Conservation (phyloP, 2,888 invertebrate species). For the Ophion obscuratus region DNA sequence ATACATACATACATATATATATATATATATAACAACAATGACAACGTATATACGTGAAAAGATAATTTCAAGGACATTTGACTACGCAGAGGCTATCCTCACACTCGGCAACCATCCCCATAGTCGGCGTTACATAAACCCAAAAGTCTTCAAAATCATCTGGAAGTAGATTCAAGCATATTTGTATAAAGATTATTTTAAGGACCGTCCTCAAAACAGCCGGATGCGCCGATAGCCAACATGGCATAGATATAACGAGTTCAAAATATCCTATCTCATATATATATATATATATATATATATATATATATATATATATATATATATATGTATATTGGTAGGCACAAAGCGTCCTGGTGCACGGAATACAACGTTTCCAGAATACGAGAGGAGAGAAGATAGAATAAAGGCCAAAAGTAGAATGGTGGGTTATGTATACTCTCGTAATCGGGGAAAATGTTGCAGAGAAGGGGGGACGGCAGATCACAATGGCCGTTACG, state of each 20-base stretch:
- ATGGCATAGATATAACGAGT: no score
- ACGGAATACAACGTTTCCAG: conserved; percentile 51
- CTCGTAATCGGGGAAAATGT: conserved; percentile 58
- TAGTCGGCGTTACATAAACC: no score
- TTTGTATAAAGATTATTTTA: background rate
- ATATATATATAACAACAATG: no score
- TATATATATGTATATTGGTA: background rate
- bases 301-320: conserved; percentile 15
- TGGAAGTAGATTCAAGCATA: background rate
- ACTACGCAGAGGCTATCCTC: background rate
- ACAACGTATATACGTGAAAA: no score
- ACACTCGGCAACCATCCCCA: no score
- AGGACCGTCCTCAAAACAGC: no score
- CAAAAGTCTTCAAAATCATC: no score
- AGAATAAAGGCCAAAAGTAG: conserved; percentile 56
- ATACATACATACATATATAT: background rate
- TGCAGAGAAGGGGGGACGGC: conserved; percentile 10
- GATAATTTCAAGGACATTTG: no score
- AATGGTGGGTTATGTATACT: conserved; percentile 44
- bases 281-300: conserved; percentile 11
- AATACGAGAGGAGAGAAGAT: conserved; percentile 41
- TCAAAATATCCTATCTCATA: background rate
- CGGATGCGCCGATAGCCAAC: no score
- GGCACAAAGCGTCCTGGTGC: background rate
- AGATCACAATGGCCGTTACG: conserved; percentile 67